phyloP scores from a whole-genome alignment of 1,140 invertebrate genomes.

The Tetraneura akinire region DNA sequence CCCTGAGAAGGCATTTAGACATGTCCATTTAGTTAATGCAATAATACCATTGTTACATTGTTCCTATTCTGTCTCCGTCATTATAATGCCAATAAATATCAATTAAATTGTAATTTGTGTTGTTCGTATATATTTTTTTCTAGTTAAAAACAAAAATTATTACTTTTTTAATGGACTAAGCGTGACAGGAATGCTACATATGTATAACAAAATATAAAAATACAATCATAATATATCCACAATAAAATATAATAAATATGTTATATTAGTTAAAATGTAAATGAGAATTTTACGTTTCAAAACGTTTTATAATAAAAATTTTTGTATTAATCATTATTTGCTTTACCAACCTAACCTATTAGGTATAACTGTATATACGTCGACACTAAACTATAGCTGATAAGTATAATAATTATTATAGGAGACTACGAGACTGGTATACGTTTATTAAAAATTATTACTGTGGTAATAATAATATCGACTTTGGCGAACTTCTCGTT shows the following conservation, averaged over 20 bases:
- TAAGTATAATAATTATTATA: too few species aligned
- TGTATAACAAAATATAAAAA: background rate
- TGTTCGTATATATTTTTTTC: conserved; percentile 25
- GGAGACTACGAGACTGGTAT: too few species aligned
- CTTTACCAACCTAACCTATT: too few species aligned
- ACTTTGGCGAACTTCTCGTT: conserved; percentile 7
- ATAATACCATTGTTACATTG: conserved; percentile 38
- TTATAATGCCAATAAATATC: conserved; percentile 47
- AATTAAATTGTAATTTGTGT: conserved; percentile 45
- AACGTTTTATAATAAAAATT: conserved; percentile 44
- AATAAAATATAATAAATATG: background rate
- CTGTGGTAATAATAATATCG: conserved; percentile 31
- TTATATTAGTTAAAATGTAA: conserved; percentile 21
- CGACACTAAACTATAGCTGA: too few species aligned
- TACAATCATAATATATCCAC: background rate
- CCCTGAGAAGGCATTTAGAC: conserved; percentile 46
- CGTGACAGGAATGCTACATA: conserved; percentile 19
- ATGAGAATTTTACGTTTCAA: conserved; percentile 44
- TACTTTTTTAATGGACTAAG: conserved; percentile 32
- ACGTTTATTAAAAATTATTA: conserved; percentile 8
- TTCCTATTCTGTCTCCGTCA: conserved; percentile 14
- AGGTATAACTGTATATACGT: too few species aligned
- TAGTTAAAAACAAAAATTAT: conserved; percentile 33
- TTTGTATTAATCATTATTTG: too few species aligned
- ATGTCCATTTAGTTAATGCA: conserved; percentile 42